Conservation (phyloP, 92 coral and sea anemone genomes). For the Anthopleura xanthogrammica region DNA sequence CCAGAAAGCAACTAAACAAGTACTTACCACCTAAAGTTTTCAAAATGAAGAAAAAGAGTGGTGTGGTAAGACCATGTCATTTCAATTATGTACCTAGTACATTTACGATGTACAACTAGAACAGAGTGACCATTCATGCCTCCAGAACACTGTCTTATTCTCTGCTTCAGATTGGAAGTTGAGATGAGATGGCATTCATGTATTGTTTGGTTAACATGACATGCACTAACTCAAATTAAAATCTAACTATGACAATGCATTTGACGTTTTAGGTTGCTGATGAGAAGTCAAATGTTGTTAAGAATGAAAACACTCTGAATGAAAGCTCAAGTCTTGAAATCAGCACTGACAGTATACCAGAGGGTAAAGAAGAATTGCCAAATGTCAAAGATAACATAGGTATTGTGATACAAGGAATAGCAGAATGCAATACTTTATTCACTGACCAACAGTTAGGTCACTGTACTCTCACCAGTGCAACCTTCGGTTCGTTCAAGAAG, state of each 20-base stretch:
- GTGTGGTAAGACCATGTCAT: background rate
- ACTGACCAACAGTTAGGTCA: too few species aligned
- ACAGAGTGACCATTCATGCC: too few species aligned
- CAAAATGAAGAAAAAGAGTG: conserved; percentile 77
- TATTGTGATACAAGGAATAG: background rate
- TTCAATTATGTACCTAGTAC: background rate
- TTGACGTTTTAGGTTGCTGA: conserved; percentile 5
- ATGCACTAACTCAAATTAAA: too few species aligned
- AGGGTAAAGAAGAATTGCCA: conserved; percentile 21
- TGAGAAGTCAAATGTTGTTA: conserved; percentile 27
- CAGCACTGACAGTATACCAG: conserved; percentile 25
- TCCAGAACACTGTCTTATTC: too few species aligned
- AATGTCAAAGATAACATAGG: background rate
- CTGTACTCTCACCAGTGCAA: too few species aligned
- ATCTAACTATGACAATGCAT: background rate
- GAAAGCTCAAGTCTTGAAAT: conserved; percentile 27
- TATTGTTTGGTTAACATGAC: too few species aligned
- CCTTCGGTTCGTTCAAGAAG: too few species aligned
- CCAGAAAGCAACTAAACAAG: conserved; percentile 82
- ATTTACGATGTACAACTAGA: too few species aligned
- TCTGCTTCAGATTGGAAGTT: too few species aligned
- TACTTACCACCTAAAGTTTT: conserved; percentile 77
- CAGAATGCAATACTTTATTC: too few species aligned
- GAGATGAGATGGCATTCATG: too few species aligned
- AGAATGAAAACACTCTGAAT: conserved; percentile 22